Conservation (phyloP, 2,888 invertebrate species). For the Drosophila yooni region DNA sequence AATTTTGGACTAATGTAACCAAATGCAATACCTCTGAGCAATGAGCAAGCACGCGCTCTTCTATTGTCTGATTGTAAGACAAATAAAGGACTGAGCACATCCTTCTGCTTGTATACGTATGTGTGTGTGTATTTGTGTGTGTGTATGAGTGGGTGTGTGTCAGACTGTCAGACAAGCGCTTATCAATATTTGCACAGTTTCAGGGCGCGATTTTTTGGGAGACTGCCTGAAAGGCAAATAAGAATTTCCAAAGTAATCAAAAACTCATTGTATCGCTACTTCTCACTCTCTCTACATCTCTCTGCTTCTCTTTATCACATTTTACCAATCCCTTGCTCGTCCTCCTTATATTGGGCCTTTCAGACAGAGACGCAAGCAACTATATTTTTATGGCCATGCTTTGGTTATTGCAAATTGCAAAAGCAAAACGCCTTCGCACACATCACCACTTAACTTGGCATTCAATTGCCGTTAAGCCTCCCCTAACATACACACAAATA, state of each 20-base stretch:
- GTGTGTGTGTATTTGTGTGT: conserved; percentile 11
- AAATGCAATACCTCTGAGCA: conserved; percentile 25
- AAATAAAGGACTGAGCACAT: conserved; percentile 46
- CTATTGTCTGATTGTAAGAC: conserved; percentile 48
- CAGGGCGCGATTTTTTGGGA: conserved; percentile 48
- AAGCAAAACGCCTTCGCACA: conserved; percentile 78
- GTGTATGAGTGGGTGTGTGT: conserved; percentile 26
- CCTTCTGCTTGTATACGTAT: background rate
- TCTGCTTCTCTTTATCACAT: background rate
- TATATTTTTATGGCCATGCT: conserved; percentile 77
- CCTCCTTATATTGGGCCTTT: conserved; percentile 4
- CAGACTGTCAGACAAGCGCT: conserved; percentile 53
- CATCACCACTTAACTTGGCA: conserved; percentile 76
- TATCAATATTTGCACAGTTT: conserved; percentile 79
- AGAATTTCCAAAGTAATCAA: conserved; percentile 81
- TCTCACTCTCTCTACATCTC: conserved; percentile 11
- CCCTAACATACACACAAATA: conserved; percentile 26
- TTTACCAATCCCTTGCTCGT: background rate
- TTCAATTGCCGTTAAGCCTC: conserved; percentile 76
- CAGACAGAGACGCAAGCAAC: conserved; percentile 55
- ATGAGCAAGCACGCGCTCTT: conserved; percentile 29
- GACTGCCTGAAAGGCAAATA: conserved; percentile 69
- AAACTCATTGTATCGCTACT: conserved; percentile 70
- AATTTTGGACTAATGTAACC: conserved; percentile 36
- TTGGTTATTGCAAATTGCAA: conserved; percentile 80